Percentiles rank a stretch among this genome's conserved stretches.
phyloP scores from a whole-genome alignment of 2,888 invertebrate species.

The Urechis unicinctus region DNA sequence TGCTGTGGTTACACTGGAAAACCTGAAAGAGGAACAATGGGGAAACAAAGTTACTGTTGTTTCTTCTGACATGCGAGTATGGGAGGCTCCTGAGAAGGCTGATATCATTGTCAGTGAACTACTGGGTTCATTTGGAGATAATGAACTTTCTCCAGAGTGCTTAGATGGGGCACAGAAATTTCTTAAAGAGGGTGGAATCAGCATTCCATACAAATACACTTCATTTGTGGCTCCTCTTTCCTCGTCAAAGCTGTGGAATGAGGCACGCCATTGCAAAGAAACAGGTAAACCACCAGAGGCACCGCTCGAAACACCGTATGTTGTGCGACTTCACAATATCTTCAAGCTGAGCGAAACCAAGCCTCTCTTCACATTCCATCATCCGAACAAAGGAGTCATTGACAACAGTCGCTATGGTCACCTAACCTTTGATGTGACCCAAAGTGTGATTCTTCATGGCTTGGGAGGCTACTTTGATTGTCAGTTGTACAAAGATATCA shows the following conservation, averaged over 20 bases:
- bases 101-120: conserved; percentile 95
- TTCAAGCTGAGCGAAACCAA: conserved; percentile 70
- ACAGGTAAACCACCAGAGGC: conserved; percentile 26
- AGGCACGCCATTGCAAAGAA: conserved; percentile 18
- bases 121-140: conserved; percentile 95
- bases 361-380: conserved; percentile 77
- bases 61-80: conserved; percentile 52
- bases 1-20: conserved; percentile 62
- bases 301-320: conserved; percentile 78
- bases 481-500: conserved; percentile 74
- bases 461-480: conserved; percentile 95
- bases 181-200: conserved; percentile 69
- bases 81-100: conserved; percentile 64
- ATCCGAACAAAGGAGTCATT: conserved; percentile 66
- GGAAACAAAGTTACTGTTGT: conserved; percentile 49
- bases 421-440: conserved; percentile 64
- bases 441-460: conserved; percentile 81
- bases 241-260: conserved; percentile 68
- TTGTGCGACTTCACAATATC: conserved; percentile 82
- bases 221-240: conserved; percentile 91
- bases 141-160: conserved; percentile 97
- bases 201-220: conserved; percentile 82
- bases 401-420: conserved; percentile 71
- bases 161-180: conserved; percentile 87
- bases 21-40: conserved; percentile 44